A percentile compares a stretch with the other conserved stretches of the same genome.
These are phyloP conservation scores for Zygogramma bicolorata DNA, from an alignment of 2,888 invertebrate genomes.

Conservation along the genomic window DNA sequence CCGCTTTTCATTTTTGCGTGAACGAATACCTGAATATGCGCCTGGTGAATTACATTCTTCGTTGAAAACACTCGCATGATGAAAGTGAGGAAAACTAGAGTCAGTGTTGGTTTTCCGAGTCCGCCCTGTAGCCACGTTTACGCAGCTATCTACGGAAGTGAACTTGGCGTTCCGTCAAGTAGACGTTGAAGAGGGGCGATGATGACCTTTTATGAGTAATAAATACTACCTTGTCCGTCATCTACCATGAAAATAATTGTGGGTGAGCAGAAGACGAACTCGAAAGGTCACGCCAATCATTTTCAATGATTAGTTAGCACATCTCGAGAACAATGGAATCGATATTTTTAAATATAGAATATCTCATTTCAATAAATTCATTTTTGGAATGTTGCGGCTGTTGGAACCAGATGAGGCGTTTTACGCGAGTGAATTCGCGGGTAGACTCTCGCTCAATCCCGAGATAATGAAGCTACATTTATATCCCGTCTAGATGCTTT, in stretches of 20 bases:
- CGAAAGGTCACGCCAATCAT: slow-evolving; percentile 26
- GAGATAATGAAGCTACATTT: too few species aligned
- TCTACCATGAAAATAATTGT: background rate
- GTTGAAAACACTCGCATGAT: too few species aligned
- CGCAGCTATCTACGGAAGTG: background rate
- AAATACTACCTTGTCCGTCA: background rate
- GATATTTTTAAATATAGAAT: slow-evolving; percentile 29
- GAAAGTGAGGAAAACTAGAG: too few species aligned
- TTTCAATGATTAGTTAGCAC: slow-evolving; percentile 30
- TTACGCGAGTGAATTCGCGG: too few species aligned
- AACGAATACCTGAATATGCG: too few species aligned
- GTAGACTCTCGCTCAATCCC: too few species aligned
- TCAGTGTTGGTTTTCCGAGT: too few species aligned
- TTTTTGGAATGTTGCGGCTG: background rate
- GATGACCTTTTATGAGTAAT: background rate
- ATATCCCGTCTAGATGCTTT: too few species aligned
- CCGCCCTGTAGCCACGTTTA: too few species aligned
- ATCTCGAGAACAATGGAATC: slow-evolving; percentile 29
- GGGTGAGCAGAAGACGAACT: background rate
- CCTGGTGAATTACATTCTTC: too few species aligned
- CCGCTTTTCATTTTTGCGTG: too few species aligned
- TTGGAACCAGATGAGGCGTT: too few species aligned
- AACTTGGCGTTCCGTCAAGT: background rate
- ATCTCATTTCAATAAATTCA: background rate
- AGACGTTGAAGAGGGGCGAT: background rate